Evolutionary conservation across 2,797 vertebrate genomes (phyloP), one percentile per base, ranked within the genome.

Genomic region (Artibeus jamaicensis): DNA sequence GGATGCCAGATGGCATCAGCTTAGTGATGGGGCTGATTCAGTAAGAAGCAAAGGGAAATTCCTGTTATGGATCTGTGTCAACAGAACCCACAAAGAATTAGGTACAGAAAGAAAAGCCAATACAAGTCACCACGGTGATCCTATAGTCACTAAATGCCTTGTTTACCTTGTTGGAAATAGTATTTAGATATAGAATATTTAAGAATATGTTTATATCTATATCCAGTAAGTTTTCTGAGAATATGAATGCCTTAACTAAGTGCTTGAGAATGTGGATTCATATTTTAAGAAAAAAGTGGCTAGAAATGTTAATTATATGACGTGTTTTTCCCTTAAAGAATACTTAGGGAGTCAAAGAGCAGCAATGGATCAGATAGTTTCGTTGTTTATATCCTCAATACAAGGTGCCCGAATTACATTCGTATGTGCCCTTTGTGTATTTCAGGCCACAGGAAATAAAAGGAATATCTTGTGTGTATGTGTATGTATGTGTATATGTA

Each of bases 1-100:
- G 98, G 98, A 97, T 98, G 97, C 98, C 99, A 99, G 98, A 99
- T 99, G 99, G 98, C 97, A 98, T 97, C 95, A 97, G 98, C 96
- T n/a, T 97, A 98, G 96, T 89, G 97, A 98, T 98, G 97, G 93
- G 81, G 96, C 95, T 65, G 86, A 83, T 98, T 98, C 92, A 93
- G 90, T 91, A 46, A 98, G 98, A 98, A 97, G 96, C 59, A 93
- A 91, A 98, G 93, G 98, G 97, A 99, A 98, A 99, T 98, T 98
- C 98, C 98, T 98, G 93, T 81, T 97, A 93, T 96, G 92, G 74
- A 67, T 95, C 22, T 84, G 57, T 87, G 62, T 39, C 83, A 81
- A 70, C 87, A 96, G 87, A 98, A 59, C 42, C 94, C 84, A 89
- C 24, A 65, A 93, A 90, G 92, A 97, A 96, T 34, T 94, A 86